phyloP scores from a whole-genome alignment of 2,797 vertebrate genomes.

The Iguana delicatissima region DNA sequence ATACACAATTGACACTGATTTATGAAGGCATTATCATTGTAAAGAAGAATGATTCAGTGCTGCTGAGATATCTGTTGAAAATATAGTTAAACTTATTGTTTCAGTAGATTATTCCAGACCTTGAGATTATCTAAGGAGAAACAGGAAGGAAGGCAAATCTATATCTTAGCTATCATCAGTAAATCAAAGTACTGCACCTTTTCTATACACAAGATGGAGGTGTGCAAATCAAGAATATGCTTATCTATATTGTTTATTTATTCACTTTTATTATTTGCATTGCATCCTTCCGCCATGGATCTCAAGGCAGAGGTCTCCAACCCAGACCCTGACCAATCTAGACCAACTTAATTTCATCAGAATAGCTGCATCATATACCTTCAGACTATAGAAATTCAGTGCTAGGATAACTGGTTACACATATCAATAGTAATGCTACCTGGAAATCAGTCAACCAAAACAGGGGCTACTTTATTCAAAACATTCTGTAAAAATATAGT shows the following conservation, averaged over 20 bases:
- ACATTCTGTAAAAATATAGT: background rate
- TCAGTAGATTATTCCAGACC: background rate
- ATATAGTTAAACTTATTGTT: background rate
- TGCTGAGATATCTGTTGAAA: background rate
- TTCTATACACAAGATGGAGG: background rate
- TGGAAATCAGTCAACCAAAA: background rate
- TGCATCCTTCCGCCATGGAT: background rate
- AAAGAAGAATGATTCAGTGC: background rate
- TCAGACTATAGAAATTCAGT: background rate
- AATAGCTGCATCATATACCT: background rate
- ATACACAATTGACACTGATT: background rate
- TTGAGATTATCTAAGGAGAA: background rate
- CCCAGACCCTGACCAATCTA: background rate
- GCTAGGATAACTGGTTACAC: background rate
- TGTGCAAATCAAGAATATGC: background rate
- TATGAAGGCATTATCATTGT: background rate
- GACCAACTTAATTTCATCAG: background rate
- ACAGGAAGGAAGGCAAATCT: background rate
- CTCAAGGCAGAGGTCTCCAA: background rate
- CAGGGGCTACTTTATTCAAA: background rate
- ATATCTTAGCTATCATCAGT: constrained; percentile 23
- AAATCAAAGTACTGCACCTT: background rate
- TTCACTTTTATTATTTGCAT: background rate
- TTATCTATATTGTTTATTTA: background rate
- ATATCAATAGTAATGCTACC: background rate